Base-by-base conservation (phyloP, 2,113 vertebrate genomes). In the Shinisaurus crocodilurus region DNA sequence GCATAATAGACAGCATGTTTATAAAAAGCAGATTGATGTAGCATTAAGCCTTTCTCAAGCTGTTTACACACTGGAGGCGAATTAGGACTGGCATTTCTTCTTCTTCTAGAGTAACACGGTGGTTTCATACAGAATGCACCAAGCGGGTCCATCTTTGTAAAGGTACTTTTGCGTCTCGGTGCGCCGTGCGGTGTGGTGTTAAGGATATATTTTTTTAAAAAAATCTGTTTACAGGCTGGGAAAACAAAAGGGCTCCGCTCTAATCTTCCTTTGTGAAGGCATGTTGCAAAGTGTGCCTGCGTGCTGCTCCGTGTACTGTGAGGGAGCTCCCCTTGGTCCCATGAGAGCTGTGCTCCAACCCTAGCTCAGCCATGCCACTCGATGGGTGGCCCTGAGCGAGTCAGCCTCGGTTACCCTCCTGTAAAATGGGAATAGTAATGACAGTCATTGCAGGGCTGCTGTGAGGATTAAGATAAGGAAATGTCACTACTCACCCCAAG, bases 21-120 rank as follows among this genome's bases (percentile, higher is more conserved):
- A 75, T 88, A 76, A 69, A 91, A 93, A 93, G 87, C 90, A 93
- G 89, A 95, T 92, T 93, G 94, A 94, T 89, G 81, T 92, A 92
- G 88, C 93, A 88, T 92, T 96, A 95, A 91, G 88, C 90, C 93
- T 94, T 94, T 95, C 92, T 93, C 70, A 75, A 87, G 88, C 87
- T 93, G 90, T 95, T 95, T 95, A 89, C 93, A 89, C 85, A 90
- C 72, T 72, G 92, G 90, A 76, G 82, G 90, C 87, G 83, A 93
- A 90, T 93, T 76, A 50, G 43, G 43, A 34, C 23, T 81, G 93
- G 91, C 94, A 93, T 85, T 83, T 77, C 43, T 18, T 48, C n/a
- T 82, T 57, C 32, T 20, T 65, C 50, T 50, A 16, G 54, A 86
- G 54, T 93, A 93, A 95, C 90, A 93, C 72, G 77, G 45, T 65